A percentile compares a stretch with the other conserved stretches of the same genome.
These are phyloP conservation scores for Cryptoprocta ferox DNA, from an alignment of 2,797 vertebrate genomes.

Conservation along the genomic window DNA sequence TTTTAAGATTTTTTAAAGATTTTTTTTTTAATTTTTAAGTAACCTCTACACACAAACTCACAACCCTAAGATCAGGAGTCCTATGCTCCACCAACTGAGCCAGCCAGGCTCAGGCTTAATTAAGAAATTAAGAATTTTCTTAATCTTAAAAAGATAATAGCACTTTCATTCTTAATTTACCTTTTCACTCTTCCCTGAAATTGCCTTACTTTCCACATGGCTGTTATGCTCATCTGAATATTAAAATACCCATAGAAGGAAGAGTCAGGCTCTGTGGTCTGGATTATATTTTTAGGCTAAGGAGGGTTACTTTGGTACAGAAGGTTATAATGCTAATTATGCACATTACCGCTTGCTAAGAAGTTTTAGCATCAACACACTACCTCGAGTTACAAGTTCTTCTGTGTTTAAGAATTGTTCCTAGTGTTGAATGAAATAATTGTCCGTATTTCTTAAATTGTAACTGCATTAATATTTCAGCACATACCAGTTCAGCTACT, in stretches of 20 bases:
- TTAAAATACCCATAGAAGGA: background rate
- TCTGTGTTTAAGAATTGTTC: background rate
- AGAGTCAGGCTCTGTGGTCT: background rate
- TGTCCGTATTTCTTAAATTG: background rate
- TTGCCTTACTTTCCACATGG: background rate
- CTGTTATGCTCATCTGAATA: background rate
- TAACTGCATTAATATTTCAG: background rate
- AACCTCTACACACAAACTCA: background rate
- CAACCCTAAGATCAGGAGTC: background rate
- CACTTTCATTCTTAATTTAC: background rate
- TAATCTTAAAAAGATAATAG: background rate
- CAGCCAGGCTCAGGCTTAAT: too few species aligned
- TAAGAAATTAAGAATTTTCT: background rate
- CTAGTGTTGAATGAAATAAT: background rate
- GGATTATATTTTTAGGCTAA: background rate
- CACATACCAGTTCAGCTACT: background rate
- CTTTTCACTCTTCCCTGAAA: conserved; percentile 26
- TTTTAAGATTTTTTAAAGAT: background rate
- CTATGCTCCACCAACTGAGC: background rate
- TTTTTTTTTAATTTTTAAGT: background rate
- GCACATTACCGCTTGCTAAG: background rate
- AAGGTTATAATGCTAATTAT: background rate
- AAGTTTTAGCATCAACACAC: background rate
- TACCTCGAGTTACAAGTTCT: background rate
- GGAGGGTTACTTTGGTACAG: background rate